phyloP scores from a whole-genome alignment of 2,113 vertebrate genomes.

The Percopsis transmontana region DNA sequence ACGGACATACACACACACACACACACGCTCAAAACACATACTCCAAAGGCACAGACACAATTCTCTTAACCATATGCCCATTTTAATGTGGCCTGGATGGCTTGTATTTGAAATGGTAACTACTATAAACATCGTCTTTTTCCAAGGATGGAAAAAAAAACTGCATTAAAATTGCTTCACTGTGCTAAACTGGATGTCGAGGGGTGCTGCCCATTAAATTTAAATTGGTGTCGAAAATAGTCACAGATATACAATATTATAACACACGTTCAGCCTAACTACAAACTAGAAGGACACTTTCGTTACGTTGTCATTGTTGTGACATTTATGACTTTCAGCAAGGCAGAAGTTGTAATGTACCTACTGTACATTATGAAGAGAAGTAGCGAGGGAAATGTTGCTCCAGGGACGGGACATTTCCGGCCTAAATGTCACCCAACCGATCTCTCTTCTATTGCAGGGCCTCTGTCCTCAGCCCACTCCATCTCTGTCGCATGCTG shows the following conservation, averaged over 20 bases:
- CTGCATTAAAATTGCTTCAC: neutral
- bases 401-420: too few species aligned
- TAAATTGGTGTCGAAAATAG: neutral
- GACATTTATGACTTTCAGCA: too few species aligned
- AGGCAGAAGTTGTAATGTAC: too few species aligned
- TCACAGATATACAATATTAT: neutral
- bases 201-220: neutral
- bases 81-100: neutral
- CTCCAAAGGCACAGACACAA: conserved; percentile 4
- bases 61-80: neutral
- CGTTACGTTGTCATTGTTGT: too few species aligned
- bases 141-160: neutral
- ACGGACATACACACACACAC: conserved; percentile 4
- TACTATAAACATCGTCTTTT: conserved; percentile 6
- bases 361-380: too few species aligned
- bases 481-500: too few species aligned
- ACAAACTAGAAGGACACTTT: too few species aligned
- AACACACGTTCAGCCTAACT: too few species aligned
- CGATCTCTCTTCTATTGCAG: too few species aligned
- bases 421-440: neutral
- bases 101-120: conserved; percentile 31
- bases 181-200: neutral
- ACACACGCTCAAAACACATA: conserved; percentile 7
- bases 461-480: too few species aligned
- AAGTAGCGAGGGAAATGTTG: neutral